Evolutionary conservation across 2,113 vertebrate genomes (phyloP).

Genomic region (Oryzias melastigma): DNA sequence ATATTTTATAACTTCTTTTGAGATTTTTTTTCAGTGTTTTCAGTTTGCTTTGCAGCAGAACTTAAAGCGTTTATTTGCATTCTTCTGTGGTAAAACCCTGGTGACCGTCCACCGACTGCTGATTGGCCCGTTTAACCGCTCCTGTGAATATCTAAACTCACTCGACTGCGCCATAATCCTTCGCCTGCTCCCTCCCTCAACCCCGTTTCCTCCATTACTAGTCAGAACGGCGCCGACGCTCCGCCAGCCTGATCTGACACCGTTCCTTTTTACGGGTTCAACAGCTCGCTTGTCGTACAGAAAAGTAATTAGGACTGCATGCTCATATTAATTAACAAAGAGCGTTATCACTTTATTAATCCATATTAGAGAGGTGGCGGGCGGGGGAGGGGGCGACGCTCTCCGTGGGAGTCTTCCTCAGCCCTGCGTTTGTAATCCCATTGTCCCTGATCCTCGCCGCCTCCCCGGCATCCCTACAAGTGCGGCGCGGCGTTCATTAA

Average conservation of each 20-base stretch:
- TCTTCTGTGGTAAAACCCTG: too few species aligned
- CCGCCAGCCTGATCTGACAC: slow-evolving; percentile 63
- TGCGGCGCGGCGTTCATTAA: slow-evolving; percentile 86
- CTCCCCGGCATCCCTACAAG: slow-evolving; percentile 77
- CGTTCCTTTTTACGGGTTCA: slow-evolving; percentile 75
- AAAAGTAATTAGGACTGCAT: slow-evolving; percentile 90
- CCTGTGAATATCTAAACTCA: slow-evolving; percentile 50
- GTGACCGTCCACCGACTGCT: slow-evolving; percentile 22
- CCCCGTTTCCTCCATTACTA: slow-evolving; percentile 48
- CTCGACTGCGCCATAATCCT: slow-evolving; percentile 61
- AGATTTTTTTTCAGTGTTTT: too few species aligned
- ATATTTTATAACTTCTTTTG: too few species aligned
- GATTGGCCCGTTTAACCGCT: slow-evolving; percentile 53
- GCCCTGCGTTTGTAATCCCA: slow-evolving; percentile 74
- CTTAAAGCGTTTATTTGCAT: too few species aligned
- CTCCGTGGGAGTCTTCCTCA: slow-evolving; percentile 75
- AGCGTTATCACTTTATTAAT: slow-evolving; percentile 97
- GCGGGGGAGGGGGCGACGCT: slow-evolving; percentile 60
- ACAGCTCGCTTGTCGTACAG: slow-evolving; percentile 87
- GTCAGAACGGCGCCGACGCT: slow-evolving; percentile 48
- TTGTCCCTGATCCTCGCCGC: slow-evolving; percentile 68
- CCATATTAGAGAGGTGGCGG: slow-evolving; percentile 77
- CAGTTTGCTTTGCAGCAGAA: too few species aligned
- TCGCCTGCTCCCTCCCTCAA: slow-evolving; percentile 25
- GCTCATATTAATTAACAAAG: slow-evolving; percentile 96